Percentiles rank a stretch among this genome's conserved stretches.
phyloP scores from a whole-genome alignment of 2,113 vertebrate species.

The Rhodinocichla rosea region DNA sequence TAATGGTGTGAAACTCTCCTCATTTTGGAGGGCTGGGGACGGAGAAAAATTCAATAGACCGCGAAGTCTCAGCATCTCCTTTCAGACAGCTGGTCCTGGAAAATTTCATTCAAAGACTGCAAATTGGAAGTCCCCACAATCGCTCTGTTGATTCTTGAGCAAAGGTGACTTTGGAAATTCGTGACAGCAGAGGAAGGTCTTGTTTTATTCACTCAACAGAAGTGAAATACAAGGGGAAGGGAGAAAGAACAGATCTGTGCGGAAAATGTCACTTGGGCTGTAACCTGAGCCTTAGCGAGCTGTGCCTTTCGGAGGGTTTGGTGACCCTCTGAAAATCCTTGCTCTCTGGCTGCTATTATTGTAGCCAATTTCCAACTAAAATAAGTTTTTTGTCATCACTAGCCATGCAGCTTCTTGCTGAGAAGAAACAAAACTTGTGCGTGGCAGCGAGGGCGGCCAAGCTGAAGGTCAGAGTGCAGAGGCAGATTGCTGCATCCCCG shows the following conservation, averaged over 20 bases:
- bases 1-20: not conserved
- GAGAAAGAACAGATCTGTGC: slow-evolving; percentile 27
- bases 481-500: slow-evolving; percentile 20
- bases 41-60: not conserved
- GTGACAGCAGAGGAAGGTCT: slow-evolving; percentile 26
- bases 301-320: not conserved
- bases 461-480: slow-evolving; percentile 55
- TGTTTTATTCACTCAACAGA: slow-evolving; percentile 48
- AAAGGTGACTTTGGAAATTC: slow-evolving; percentile 46
- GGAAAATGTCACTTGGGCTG: not conserved
- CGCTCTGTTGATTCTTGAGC: not conserved
- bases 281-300: slow-evolving; percentile 2
- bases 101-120: not conserved
- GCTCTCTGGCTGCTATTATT: slow-evolving; percentile 47
- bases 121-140: not conserved
- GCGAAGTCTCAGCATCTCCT: not conserved
- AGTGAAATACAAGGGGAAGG: slow-evolving; percentile 23
- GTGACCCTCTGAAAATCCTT: slow-evolving; percentile 37
- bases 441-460: slow-evolving; percentile 20
- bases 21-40: not conserved
- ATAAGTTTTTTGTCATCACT: slow-evolving; percentile 60
- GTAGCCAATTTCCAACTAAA: slow-evolving; percentile 54
- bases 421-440: slow-evolving; percentile 59
- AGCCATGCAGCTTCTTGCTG: not conserved
- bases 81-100: not conserved